A percentile compares a stretch with the other conserved stretches of the same genome.
These are phyloP conservation scores for Ypsolopha sequella DNA, from an alignment of 2,888 invertebrate species.

Conservation along the genomic window DNA sequence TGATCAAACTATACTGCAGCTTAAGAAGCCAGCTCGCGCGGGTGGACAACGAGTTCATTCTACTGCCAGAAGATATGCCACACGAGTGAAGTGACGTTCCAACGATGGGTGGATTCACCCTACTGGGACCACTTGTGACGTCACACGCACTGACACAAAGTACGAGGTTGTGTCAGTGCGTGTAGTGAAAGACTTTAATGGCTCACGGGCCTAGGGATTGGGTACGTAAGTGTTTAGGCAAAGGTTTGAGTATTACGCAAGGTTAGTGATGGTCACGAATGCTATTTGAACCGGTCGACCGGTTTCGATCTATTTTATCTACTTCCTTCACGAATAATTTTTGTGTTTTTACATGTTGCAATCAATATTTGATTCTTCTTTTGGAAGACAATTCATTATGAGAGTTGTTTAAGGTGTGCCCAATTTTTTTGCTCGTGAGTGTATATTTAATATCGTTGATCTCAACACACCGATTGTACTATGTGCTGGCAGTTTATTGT, in stretches of 20 bases:
- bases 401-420: no score
- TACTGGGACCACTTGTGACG: constrained; percentile 13
- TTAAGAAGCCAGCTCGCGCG: constrained; percentile 75
- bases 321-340: no score
- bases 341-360: no score
- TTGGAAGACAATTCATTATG: no score
- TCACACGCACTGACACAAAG: background rate
- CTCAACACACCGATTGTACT: constrained; percentile 29
- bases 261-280: no score
- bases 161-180: background rate
- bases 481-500: constrained; percentile 8
- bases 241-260: background rate
- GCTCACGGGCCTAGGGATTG: background rate
- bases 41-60: constrained; percentile 59
- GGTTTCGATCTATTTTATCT: no score
- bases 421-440: no score
- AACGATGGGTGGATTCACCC: background rate
- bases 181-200: background rate
- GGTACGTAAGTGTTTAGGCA: background rate
- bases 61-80: constrained; percentile 52
- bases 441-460: constrained; percentile 20
- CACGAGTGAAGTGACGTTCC: constrained; percentile 40
- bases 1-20: constrained; percentile 75
- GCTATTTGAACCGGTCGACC: no score
- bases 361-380: no score